These are phyloP conservation scores for Vanessa atalanta DNA, from an alignment of 1,140 invertebrate genomes.

Conservation along the genomic window DNA sequence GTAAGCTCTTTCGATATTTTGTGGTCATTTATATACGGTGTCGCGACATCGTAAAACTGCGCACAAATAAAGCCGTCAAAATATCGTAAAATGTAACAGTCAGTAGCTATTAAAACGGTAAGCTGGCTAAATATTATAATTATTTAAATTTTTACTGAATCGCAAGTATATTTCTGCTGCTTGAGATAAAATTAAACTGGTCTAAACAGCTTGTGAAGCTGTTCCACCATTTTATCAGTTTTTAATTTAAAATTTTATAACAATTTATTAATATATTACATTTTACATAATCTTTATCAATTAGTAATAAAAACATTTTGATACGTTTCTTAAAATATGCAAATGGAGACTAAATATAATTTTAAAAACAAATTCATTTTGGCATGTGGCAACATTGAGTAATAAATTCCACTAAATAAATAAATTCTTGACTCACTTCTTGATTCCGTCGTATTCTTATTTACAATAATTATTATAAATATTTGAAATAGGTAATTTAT, in stretches of 20 bases:
- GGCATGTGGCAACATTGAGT: too few relatives aligned
- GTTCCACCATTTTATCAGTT: background rate
- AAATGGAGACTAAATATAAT: background rate
- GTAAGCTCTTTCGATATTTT: constrained; percentile 5
- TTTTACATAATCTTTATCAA: background rate
- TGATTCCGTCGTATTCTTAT: too few relatives aligned
- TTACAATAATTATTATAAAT: too few relatives aligned
- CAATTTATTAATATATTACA: background rate
- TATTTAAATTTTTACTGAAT: constrained; percentile 28
- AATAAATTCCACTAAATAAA: too few relatives aligned
- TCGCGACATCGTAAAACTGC: constrained; percentile 23
- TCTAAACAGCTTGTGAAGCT: constrained; percentile 2
- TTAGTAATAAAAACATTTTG: background rate
- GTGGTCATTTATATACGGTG: constrained; percentile 23
- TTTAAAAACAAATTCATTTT: background rate
- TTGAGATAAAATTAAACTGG: constrained; percentile 18
- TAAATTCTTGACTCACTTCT: too few relatives aligned
- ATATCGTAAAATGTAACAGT: constrained; percentile 37
- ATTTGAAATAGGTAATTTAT: too few relatives aligned
- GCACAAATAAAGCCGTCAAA: constrained; percentile 39
- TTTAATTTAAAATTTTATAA: constrained; percentile 1
- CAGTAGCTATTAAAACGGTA: constrained; percentile 32
- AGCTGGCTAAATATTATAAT: constrained; percentile 33
- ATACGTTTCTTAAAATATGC: background rate
- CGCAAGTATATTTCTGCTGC: constrained; percentile 10